Evolutionary conservation across 2,113 vertebrate species (phyloP), one percentile per base, ranked within the genome.

Genomic region (Pitta sordida): DNA sequence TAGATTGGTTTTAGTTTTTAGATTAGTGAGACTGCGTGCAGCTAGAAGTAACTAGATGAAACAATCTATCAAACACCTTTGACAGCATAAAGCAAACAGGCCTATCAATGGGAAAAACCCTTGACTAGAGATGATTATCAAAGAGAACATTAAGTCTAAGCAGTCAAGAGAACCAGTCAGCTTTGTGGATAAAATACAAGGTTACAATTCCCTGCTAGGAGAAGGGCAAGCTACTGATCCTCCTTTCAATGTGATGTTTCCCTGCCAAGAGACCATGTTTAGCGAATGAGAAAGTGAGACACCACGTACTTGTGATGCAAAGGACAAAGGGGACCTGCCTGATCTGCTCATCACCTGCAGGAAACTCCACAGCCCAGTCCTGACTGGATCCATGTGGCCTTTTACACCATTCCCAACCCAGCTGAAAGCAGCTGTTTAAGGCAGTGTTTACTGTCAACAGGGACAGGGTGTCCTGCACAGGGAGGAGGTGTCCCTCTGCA

Each of bases 381-480:
- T 22, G 37, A 52, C 97, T n/a, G 46, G 97, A 86, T 76, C 64
- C 4, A 56, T 41, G 39, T 4, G 43, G 5, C 12, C 62, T n/a
- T n/a, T n/a, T n/a, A 68, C 4, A 1, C 12, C 19, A 34, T 5
- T 46, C 26, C 27, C 89, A 81, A 58, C 13, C 93, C 68, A 76
- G 92, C 46, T 84, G 80, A 80, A 44, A 92, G 88, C 88, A 86
- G 95, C 9, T 85, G 58, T 65, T 96, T 71, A 6, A 65, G 71
- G 9, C 49, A 65, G 44, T 76, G 65, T 95, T 98, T 97, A 98
- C 86, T 69, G 95, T 96, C 96, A 98, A 97, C 78, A 96, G 59
- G 84, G 78, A 84, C 93, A 93, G 53, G 44, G 43, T 6, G 73
- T 26, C 59, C 77, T 53, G 74, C 60, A 73, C 53, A 70, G 59